These are phyloP conservation scores for Leucopsar rothschildi DNA, from an alignment of 2,113 vertebrate genomes.

Conservation along the genomic window DNA sequence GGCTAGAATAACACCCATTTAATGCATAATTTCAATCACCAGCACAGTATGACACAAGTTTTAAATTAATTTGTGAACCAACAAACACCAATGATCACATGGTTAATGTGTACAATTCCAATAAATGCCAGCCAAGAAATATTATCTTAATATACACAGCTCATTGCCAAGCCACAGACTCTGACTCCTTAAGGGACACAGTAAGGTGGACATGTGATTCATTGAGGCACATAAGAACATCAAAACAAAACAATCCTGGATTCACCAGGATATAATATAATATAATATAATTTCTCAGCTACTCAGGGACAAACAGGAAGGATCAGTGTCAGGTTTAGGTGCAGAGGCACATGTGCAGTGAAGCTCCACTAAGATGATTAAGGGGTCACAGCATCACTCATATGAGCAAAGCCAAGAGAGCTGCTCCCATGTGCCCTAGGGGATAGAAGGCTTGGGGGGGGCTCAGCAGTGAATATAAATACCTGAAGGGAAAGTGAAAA, in stretches of 20 bases:
- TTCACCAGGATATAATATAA: background rate
- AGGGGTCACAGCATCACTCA: background rate
- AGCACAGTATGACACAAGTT: background rate
- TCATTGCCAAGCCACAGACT: background rate
- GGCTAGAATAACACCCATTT: accelerated
- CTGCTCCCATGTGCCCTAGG: background rate
- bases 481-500: background rate
- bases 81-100: background rate
- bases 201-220: background rate
- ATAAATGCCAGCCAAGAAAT: background rate
- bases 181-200: background rate
- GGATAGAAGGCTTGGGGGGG: background rate
- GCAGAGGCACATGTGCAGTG: background rate
- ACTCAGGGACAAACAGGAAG: background rate
- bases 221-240: background rate
- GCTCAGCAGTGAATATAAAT: background rate
- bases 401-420: background rate
- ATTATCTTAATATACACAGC: background rate
- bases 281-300: background rate
- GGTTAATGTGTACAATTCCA: background rate
- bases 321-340: background rate
- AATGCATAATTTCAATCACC: background rate
- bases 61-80: background rate
- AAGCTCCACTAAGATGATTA: background rate
- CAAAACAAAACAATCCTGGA: background rate